phyloP scores from a whole-genome alignment of 1,140 invertebrate species.

The Eumeta japonica region DNA sequence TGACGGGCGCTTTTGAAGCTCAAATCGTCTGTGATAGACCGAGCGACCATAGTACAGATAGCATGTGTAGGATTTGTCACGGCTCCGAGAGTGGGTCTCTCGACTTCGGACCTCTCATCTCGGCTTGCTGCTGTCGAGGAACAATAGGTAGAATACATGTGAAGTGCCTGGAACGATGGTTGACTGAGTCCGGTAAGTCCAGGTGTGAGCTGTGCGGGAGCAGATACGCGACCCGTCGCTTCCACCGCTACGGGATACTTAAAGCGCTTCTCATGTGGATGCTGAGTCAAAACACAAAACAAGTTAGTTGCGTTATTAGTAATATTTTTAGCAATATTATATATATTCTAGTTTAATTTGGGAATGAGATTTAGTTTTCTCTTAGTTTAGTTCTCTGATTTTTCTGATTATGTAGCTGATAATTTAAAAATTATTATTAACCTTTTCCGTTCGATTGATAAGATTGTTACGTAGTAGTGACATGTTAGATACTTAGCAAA shows the following conservation, averaged over 20 bases:
- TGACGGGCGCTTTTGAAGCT: too few species aligned
- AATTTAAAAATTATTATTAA: not conserved
- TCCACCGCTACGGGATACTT: constrained; percentile 56
- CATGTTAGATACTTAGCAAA: too few species aligned
- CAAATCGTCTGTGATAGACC: too few species aligned
- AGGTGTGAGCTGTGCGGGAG: constrained; percentile 63
- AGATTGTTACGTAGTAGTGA: too few species aligned
- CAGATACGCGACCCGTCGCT: constrained; percentile 54
- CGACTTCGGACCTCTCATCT: constrained; percentile 35
- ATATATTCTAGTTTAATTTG: not conserved
- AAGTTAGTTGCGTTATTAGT: too few species aligned
- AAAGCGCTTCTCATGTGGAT: constrained; percentile 58
- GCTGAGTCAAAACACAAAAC: constrained; percentile 57
- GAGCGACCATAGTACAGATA: too few species aligned
- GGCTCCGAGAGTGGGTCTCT: constrained; percentile 27
- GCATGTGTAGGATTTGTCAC: constrained; percentile 50
- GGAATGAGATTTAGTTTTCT: not conserved
- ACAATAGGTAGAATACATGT: constrained; percentile 67
- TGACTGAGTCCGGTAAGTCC: constrained; percentile 62
- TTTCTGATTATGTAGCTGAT: not conserved
- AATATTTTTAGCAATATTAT: not conserved
- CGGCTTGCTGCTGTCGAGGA: constrained; percentile 62
- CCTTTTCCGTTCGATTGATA: not conserved
- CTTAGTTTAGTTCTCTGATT: too few species aligned
- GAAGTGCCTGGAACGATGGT: constrained; percentile 68